Evolutionary conservation across 2,888 invertebrate species (phyloP), one percentile per base, ranked within the genome.

Genomic region (Hypsopygia costalis): DNA sequence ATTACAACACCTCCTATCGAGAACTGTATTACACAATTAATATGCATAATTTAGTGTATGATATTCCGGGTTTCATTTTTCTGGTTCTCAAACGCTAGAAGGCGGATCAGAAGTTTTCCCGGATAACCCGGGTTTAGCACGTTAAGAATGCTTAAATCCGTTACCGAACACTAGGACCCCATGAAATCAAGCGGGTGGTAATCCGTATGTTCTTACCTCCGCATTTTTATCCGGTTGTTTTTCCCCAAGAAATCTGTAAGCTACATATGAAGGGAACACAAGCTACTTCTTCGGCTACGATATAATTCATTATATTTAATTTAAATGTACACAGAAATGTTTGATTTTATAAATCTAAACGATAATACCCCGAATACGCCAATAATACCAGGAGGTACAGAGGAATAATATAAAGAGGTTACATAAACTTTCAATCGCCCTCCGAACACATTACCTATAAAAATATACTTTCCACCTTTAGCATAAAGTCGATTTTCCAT

Each of bases 141-240:
- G 70, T 67, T 81, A 80, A 80, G 75, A 76, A 76, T 69, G 88
- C 79, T 81, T 85, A 77, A 80, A 77, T 75, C 79, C 74, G 77
- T 69, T 74, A 71, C 64, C 65, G 58, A 56, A 41, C 72, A 88
- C 82, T 57, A 86, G 81, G 86, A 47, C n/a, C 45, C 6, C 81
- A 89, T 78, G 69, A 49, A 39, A 1, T 11, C 3, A 1, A 47
- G 56, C 59, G 52, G 61, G 49, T 43, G 51, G 61, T 82, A 81
- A 81, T 80, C 83, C 78, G 61, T 12, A 16, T 4, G 2, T 16
- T 16, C 31, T 41, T 34, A 25, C 21, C 20, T 6, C 5, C 10
- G 1, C 49, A 38, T 43, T 41, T 40, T 43, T 42, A 53, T 49
- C 51, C 57, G 49, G 46, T 44, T 11, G 32, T 29, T 10, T 16